These are phyloP conservation scores for Vireo altiloquus DNA, from an alignment of 2,113 vertebrate genomes.

Conservation along the genomic window DNA sequence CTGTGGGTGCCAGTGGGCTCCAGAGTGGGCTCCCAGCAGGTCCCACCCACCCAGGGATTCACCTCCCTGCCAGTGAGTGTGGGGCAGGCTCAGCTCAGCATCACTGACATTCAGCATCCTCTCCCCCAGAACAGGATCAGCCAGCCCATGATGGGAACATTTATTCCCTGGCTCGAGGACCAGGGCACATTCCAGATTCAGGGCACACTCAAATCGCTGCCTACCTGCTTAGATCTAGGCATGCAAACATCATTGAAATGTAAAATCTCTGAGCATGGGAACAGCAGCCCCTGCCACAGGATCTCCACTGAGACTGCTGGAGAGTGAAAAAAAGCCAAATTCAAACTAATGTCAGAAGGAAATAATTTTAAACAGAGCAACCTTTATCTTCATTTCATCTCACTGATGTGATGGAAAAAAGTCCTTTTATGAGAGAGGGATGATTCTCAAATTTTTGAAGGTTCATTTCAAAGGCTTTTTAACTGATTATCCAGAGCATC, in stretches of 20 bases:
- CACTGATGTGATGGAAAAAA: conserved; percentile 31
- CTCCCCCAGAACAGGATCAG: neutral
- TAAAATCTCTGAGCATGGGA: neutral
- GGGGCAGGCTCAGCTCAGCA: neutral
- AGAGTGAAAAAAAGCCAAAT: conserved; percentile 26
- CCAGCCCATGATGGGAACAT: neutral
- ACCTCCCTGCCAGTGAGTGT: neutral
- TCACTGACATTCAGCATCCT: neutral
- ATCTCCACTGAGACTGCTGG: conserved; percentile 40
- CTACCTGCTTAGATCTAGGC: conserved; percentile 25
- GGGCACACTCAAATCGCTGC: neutral
- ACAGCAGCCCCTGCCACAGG: neutral
- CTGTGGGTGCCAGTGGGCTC: neutral
- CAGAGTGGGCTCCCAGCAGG: neutral
- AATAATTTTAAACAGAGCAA: conserved; percentile 34
- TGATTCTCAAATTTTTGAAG: conserved; percentile 25
- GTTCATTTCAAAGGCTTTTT: conserved; percentile 35
- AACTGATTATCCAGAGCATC: conserved; percentile 20
- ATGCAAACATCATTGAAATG: conserved; percentile 39
- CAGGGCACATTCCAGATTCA: neutral
- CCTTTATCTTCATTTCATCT: conserved; percentile 34
- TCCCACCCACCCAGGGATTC: neutral
- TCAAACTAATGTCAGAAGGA: conserved; percentile 18
- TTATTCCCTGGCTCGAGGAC: neutral
- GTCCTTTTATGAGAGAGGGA: neutral